Conservation (phyloP, 2,888 invertebrate genomes). For the Matsumyia berberina region DNA sequence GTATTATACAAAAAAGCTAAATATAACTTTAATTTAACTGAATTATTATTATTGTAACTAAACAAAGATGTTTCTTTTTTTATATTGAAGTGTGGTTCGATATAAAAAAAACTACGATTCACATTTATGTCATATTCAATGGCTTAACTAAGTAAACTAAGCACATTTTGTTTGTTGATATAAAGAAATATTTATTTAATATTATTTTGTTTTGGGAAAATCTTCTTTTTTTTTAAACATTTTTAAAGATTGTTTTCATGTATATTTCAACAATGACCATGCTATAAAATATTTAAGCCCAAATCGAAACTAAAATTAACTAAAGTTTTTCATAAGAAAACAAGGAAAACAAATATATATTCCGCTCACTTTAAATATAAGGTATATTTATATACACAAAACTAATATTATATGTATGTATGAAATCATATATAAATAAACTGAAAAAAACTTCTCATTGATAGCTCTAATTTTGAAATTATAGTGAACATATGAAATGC, state of each 20-base stretch:
- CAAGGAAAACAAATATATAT: constrained; percentile 38
- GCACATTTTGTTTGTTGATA: constrained; percentile 49
- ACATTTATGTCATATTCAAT: constrained; percentile 59
- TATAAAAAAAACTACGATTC: constrained; percentile 65
- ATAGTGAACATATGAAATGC: constrained; percentile 64
- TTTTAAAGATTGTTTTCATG: constrained; percentile 44
- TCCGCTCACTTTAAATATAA: constrained; percentile 55
- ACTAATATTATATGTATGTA: constrained; percentile 52
- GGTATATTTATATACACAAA: constrained; percentile 70
- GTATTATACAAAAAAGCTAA: constrained; percentile 74
- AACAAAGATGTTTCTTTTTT: constrained; percentile 34
- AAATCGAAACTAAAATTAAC: constrained; percentile 74
- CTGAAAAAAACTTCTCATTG: constrained; percentile 29
- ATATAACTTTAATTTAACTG: constrained; percentile 11
- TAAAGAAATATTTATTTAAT: constrained; percentile 38
- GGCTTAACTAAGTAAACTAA: constrained; percentile 65
- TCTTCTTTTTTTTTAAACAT: constrained; percentile 23
- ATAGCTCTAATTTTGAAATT: constrained; percentile 63
- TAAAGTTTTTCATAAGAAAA: constrained; percentile 38
- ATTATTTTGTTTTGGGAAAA: constrained; percentile 35
- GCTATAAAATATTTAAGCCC: constrained; percentile 77
- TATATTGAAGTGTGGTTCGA: constrained; percentile 43
- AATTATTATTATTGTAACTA: constrained; percentile 44
- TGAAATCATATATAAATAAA: constrained; percentile 37
- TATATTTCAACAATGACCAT: constrained; percentile 77